Percentiles rank a stretch among this genome's conserved stretches.
These are phyloP conservation scores for Rhinichthys osculus DNA, from an alignment of 2,797 vertebrate species.

Conservation along the genomic window DNA sequence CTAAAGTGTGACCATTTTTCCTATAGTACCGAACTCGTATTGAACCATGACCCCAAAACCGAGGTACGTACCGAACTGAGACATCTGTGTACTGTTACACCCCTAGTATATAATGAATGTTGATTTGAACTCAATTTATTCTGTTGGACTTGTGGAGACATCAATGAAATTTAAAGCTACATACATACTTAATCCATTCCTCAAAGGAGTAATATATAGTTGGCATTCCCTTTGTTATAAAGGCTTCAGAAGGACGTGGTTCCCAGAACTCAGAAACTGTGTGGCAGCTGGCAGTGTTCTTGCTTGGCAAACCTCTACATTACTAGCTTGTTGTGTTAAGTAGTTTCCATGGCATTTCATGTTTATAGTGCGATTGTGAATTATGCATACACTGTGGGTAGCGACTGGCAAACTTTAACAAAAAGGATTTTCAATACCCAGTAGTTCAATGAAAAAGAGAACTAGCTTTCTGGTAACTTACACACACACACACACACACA, in stretches of 20 bases:
- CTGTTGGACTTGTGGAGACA: not conserved
- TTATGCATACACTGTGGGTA: conserved; percentile 67
- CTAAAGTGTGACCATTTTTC: no score
- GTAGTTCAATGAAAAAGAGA: conserved; percentile 43
- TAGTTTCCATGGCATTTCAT: conserved; percentile 70
- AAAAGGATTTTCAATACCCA: conserved; percentile 45
- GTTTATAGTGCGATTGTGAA: conserved; percentile 72
- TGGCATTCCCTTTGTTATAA: conserved; percentile 18
- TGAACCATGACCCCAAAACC: no score
- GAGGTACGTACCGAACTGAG: no score
- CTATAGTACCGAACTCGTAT: no score
- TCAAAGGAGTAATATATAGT: conserved; percentile 25
- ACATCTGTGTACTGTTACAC: no score
- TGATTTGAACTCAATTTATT: not conserved
- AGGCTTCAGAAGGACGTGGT: conserved; percentile 8
- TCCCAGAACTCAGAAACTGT: conserved; percentile 20
- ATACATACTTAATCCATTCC: not conserved
- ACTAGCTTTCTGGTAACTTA: conserved; percentile 13
- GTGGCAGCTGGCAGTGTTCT: conserved; percentile 40
- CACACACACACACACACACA: not conserved
- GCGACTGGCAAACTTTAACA: conserved; percentile 32
- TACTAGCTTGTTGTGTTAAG: conserved; percentile 72
- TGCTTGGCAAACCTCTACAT: conserved; percentile 65
- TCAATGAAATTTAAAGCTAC: not conserved
- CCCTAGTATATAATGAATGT: not conserved